Base-by-base conservation (phyloP, 2,797 vertebrate species). In the Chiloscyllium punctatum region DNA sequence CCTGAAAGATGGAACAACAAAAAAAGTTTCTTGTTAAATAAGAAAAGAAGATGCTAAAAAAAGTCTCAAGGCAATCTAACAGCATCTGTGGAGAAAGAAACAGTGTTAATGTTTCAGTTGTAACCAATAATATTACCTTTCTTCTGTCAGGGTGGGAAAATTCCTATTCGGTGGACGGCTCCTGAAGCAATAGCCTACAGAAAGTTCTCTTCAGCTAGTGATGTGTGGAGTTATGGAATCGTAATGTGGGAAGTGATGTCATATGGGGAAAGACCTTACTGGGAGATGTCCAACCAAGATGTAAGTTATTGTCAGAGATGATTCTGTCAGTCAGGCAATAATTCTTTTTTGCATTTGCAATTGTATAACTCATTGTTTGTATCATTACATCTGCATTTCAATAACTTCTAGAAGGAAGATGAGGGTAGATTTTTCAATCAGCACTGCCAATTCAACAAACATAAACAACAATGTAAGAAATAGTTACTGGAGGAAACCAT, bases 181-280 rank as follows among this genome's bases (percentile, higher is more conserved):
- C 99, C 99, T 1, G 99, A 99, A 97, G 99, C 99, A 86, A 99
- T 99, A 74, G 98, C 99, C 2, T 99, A 99, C 97, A 97, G 99
- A 33, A 99, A 99, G 96, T 99, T 99, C 97, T 99, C 99, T 95
- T 99, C 99, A 0, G 98, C 99, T 77, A 99, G 99, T 0, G 99
- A 99, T 0, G 98, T 98, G 0, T 99, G 99, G 99, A 99, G 99
- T 96, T 99, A 99, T 0, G 99, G 99, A 42, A 99, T 99, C 62
- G 98, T 99, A 95, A 99, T 99, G 99, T 99, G 99, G 99, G 99
- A 99, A 96, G 99, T 99, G 97, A 99, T 99, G 99, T 99, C 99
- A 88, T 99, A 99, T 0, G 99, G 99, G 95, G 99, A 99, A 96
- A 98, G 99, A 86, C 99, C 99, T 0, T 99, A 99, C 77, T 99